Evolutionary conservation across 2,113 vertebrate genomes (phyloP), one percentile per base, ranked within the genome.

Genomic region (Sturnus vulgaris): DNA sequence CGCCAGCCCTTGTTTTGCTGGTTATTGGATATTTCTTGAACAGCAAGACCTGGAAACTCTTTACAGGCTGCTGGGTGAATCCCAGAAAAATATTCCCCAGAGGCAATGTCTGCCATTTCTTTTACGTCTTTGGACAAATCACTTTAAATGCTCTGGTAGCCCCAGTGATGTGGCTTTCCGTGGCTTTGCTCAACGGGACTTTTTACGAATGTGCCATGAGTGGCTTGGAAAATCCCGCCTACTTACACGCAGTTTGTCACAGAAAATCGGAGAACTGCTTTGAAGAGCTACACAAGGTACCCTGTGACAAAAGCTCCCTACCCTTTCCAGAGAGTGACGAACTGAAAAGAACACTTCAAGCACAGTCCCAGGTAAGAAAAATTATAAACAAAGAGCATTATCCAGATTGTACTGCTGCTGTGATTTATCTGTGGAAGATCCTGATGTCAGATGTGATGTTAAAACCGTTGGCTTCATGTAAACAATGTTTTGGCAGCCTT

Each of bases 141-240:
- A 97, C 92, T 30, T 88, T 98, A 63, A 98, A 98, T 5, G 98
- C 99, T 3, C 92, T 98, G 47, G 98, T 99, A 75, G 98, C 98
- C 6, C 99, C 99, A 1, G 69, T 98, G 53, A 99, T 99, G 98
- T 99, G 99, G 99, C 98, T 99, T 70, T 98, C 97, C 5, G 99
- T 99, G 96, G 99, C 99, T 79, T 94, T 99, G 96, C 99, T 99
- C 88, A 99, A 99, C 2, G 99, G 98, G 25, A 98, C 98, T 16
- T 99, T 99, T 85, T 99, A 99, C 5, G 98, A 99, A 86, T 99
- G 99, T 91, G 99, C 99, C 9, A 98, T 99, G 96, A 99, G 99
- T 2, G 99, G 99, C 15, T 96, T 99, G 8, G 85, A 98, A 15
- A 97, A 98, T 12, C 96, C 97, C 53, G 10, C 95, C 40, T 97